phyloP scores from a whole-genome alignment of 2,113 vertebrate genomes.

The Clarias magur region DNA sequence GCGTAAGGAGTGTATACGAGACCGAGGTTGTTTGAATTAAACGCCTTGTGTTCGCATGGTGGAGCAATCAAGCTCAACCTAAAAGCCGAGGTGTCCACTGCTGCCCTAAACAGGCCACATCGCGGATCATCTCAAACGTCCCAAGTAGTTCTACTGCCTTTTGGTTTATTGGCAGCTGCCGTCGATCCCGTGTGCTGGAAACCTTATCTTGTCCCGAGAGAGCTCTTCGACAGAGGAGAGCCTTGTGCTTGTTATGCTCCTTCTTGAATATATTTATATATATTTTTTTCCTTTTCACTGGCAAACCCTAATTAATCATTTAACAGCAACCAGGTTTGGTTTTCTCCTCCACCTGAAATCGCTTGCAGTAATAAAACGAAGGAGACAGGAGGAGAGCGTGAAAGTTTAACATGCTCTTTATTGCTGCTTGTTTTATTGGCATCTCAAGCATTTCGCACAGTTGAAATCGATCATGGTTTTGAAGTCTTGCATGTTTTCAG shows the following conservation, averaged over 20 bases:
- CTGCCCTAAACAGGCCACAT: neutral
- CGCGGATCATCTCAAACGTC: neutral
- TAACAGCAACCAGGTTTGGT: constrained; percentile 47
- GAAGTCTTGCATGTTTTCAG: neutral
- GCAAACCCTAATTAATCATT: constrained; percentile 44
- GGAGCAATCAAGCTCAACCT: neutral
- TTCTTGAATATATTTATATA: neutral
- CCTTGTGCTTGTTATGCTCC: neutral
- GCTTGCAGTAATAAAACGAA: constrained; percentile 20
- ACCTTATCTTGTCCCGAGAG: constrained; percentile 34
- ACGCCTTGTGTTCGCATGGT: neutral
- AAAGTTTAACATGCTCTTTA: constrained; percentile 38
- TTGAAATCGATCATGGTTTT: neutral
- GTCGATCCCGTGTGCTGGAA: constrained; percentile 19
- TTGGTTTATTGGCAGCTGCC: constrained; percentile 45
- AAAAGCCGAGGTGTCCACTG: neutral
- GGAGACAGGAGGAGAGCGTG: constrained; percentile 8
- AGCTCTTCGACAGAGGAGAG: constrained; percentile 19
- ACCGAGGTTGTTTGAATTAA: neutral
- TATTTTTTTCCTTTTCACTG: neutral
- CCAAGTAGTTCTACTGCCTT: neutral
- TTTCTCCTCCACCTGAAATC: constrained; percentile 35
- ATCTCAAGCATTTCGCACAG: constrained; percentile 3
- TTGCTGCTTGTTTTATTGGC: constrained; percentile 34
- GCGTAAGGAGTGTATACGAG: constrained; percentile 4